These are phyloP conservation scores for Myotis findleyi DNA, from an alignment of 2,797 vertebrate genomes.

Conservation along the genomic window DNA sequence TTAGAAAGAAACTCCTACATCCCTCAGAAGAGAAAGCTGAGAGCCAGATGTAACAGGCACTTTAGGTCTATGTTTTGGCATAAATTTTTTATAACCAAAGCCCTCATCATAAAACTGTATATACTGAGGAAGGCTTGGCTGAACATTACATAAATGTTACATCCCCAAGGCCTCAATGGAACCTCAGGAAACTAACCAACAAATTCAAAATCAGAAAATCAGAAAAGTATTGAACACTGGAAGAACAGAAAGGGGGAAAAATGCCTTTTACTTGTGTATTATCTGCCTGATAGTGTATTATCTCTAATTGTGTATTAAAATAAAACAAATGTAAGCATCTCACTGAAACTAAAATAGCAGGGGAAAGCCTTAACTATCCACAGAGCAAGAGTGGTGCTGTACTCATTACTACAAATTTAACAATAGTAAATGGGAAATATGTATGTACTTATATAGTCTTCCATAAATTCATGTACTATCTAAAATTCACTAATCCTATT, in stretches of 20 bases:
- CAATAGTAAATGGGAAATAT: not conserved
- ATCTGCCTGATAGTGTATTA: not conserved
- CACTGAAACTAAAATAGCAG: constrained; percentile 8
- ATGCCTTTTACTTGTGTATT: not conserved
- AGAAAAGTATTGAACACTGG: not conserved
- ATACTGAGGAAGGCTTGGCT: not conserved
- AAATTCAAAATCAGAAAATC: constrained; percentile 30
- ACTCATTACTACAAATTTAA: constrained; percentile 15
- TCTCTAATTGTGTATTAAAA: not conserved
- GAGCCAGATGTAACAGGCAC: not conserved
- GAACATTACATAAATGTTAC: not conserved
- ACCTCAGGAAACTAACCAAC: constrained; percentile 22
- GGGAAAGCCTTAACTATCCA: not conserved
- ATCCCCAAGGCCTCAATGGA: not conserved
- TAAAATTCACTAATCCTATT: constrained; percentile 53
- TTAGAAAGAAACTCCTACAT: constrained; percentile 50
- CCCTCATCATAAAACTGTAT: not conserved
- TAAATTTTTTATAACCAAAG: not conserved
- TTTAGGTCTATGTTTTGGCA: not conserved
- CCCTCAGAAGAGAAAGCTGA: not conserved
- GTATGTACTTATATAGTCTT: not conserved
- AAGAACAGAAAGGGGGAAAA: constrained; percentile 4
- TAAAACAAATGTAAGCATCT: constrained; percentile 16
- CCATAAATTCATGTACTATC: not conserved
- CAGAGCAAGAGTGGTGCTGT: not conserved